phyloP scores from a whole-genome alignment of 2,797 vertebrate genomes.

The Lagodon rhomboides region DNA sequence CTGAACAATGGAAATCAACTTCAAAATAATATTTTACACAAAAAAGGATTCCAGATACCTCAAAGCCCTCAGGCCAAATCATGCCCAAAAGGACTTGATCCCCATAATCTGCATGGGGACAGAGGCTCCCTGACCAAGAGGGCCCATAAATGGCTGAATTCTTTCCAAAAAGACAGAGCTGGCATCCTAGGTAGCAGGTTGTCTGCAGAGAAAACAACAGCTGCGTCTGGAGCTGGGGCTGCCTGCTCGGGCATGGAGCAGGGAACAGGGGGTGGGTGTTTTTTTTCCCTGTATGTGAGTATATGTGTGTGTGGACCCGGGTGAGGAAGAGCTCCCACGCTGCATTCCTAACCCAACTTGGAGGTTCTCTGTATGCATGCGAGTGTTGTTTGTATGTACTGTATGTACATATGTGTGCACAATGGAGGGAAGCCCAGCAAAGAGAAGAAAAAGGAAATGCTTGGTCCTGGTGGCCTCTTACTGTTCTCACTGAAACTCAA shows the following conservation, averaged over 20 bases:
- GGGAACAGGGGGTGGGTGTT: conserved; percentile 32
- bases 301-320: conserved; percentile 36
- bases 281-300: conserved; percentile 2
- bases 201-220: conserved; percentile 80
- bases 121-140: conserved; percentile 28
- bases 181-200: conserved; percentile 77
- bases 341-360: conserved; percentile 64
- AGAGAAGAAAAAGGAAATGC: neutral
- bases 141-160: conserved; percentile 44
- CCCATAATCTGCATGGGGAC: conserved; percentile 16
- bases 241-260: conserved; percentile 58
- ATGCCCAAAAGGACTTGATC: conserved; percentile 4
- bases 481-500: neutral
- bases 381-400: conserved; percentile 11
- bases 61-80: conserved; percentile 6
- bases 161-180: conserved; percentile 53
- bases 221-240: conserved; percentile 68
- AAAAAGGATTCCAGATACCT: neutral
- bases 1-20: neutral
- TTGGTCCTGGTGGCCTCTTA: neutral
- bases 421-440: neutral
- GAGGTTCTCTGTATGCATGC: conserved; percentile 37
- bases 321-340: conserved; percentile 58
- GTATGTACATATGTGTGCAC: conserved; percentile 8
- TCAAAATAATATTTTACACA: neutral